Conservation (phyloP, 2,888 invertebrate genomes). For the Acleris sparsana region DNA sequence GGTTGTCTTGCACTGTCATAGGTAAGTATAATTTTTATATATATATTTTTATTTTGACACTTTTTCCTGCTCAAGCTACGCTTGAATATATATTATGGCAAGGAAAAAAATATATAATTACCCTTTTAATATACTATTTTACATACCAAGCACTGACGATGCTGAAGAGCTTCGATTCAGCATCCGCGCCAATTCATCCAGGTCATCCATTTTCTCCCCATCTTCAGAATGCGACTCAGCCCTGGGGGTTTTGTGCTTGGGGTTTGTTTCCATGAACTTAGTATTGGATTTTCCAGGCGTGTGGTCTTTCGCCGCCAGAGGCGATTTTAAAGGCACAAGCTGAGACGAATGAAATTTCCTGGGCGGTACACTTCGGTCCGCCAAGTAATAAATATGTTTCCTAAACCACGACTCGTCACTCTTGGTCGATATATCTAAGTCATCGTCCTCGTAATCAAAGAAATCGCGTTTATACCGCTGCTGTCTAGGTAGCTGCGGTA, state of each 20-base stretch:
- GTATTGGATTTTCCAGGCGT: too few species aligned
- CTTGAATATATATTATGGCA: too few species aligned
- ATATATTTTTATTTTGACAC: too few species aligned
- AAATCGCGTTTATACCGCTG: conserved; percentile 36
- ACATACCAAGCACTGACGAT: background rate
- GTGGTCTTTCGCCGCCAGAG: conserved; percentile 33
- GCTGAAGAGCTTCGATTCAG: background rate
- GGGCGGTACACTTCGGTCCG: conserved; percentile 55
- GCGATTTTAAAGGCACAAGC: conserved; percentile 58
- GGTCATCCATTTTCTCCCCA: background rate
- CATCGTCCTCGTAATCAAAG: conserved; percentile 61
- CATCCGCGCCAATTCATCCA: conserved; percentile 5
- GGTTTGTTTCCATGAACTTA: too few species aligned
- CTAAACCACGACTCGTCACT: conserved; percentile 70
- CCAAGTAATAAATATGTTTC: conserved; percentile 66
- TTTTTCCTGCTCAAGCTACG: too few species aligned
- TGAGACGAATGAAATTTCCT: conserved; percentile 65
- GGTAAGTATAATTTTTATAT: too few species aligned
- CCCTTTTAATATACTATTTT: too few species aligned
- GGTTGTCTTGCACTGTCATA: too few species aligned
- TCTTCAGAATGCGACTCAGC: too few species aligned
- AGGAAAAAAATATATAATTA: too few species aligned
- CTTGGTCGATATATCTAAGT: conserved; percentile 66
- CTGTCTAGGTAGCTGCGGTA: conserved; percentile 53
- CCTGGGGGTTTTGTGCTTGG: too few species aligned